phyloP scores from a whole-genome alignment of 2,113 vertebrate genomes.

The Spilogale gracilis region DNA sequence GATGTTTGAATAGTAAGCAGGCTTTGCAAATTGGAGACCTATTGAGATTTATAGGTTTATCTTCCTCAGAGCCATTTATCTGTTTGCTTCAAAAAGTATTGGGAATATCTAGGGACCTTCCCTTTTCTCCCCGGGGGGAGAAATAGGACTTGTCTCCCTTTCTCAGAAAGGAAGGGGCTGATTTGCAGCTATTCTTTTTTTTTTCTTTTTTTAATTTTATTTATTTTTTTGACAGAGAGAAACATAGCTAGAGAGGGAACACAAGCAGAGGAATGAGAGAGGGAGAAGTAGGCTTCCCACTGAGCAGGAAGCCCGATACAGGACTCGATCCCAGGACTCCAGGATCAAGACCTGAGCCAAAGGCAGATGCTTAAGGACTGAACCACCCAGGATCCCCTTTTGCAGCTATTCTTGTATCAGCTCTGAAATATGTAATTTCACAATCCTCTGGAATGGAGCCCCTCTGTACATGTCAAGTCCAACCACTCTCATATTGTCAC shows the following conservation, averaged over 20 bases:
- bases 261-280: too few species aligned
- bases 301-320: too few species aligned
- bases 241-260: too few species aligned
- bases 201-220: too few species aligned
- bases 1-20: not conserved
- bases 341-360: too few species aligned
- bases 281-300: too few species aligned
- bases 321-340: too few species aligned
- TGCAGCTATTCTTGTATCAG: not conserved
- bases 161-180: accelerated
- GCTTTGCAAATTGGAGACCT: not conserved
- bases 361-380: too few species aligned
- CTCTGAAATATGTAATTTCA: not conserved
- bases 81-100: not conserved
- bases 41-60: not conserved
- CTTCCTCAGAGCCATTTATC: not conserved
- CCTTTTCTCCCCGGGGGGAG: not conserved
- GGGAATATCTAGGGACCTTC: not conserved
- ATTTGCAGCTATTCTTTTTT: not conserved
- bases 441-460: not conserved
- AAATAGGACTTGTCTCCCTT: not conserved
- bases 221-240: too few species aligned
- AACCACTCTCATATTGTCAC: not conserved
- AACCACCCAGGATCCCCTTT: too few species aligned
- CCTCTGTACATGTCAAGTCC: not conserved